These are phyloP conservation scores for Myiopsitta monachus DNA, from an alignment of 2,113 vertebrate genomes.

Conservation along the genomic window DNA sequence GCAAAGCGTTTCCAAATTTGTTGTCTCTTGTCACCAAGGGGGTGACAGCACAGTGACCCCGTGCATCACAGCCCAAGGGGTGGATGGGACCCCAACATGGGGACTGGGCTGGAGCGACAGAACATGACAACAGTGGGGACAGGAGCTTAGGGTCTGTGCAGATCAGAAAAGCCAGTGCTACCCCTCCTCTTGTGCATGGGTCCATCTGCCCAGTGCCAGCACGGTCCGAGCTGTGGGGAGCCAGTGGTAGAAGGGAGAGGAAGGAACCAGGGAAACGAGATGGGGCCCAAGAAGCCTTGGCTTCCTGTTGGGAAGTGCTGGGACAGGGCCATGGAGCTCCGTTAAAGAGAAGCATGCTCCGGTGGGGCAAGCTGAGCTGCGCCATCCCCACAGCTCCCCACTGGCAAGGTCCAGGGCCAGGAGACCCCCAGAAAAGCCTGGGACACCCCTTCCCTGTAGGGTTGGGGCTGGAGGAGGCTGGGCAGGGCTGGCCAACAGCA, in stretches of 20 bases:
- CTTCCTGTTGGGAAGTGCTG: background rate
- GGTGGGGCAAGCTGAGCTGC: background rate
- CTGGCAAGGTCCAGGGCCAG: background rate
- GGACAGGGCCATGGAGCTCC: background rate
- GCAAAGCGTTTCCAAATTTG: background rate
- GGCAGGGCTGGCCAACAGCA: background rate
- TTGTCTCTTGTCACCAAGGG: background rate
- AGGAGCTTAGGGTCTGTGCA: background rate
- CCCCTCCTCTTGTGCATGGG: background rate
- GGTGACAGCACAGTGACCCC: background rate
- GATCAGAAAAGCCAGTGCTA: background rate
- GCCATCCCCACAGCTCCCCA: background rate
- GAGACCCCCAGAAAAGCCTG: background rate
- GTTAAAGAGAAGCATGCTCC: constrained; percentile 52
- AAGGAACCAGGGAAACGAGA: background rate
- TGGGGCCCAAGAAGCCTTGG: background rate
- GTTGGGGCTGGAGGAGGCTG: background rate
- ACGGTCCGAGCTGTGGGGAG: background rate
- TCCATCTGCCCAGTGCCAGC: background rate
- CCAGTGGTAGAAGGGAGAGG: background rate
- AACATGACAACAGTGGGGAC: background rate
- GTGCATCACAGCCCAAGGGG: background rate
- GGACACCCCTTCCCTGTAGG: background rate
- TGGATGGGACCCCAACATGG: background rate
- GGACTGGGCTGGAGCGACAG: background rate